phyloP scores from a whole-genome alignment of 2,797 vertebrate genomes.

The Diplodus sargus region DNA sequence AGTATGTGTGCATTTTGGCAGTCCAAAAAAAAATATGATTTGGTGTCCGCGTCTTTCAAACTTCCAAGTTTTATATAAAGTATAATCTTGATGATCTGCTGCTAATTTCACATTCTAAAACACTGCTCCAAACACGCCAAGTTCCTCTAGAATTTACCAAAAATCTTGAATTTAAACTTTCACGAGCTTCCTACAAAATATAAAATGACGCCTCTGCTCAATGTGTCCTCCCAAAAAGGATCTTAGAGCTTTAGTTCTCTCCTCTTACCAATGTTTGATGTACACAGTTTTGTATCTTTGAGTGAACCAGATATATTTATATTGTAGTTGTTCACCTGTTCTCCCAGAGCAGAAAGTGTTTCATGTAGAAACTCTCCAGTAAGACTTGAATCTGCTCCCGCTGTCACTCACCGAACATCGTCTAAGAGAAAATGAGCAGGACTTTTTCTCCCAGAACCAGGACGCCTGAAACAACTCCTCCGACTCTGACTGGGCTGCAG shows the following conservation, averaged over 20 bases:
- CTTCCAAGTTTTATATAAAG: neutral
- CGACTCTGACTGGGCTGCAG: neutral
- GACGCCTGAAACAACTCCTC: neutral
- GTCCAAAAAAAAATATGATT: too few species aligned
- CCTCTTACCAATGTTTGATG: neutral
- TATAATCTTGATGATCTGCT: neutral
- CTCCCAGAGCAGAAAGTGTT: neutral
- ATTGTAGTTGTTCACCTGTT: neutral
- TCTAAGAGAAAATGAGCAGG: neutral
- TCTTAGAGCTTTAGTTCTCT: neutral
- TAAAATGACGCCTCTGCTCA: neutral
- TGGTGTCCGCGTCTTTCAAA: too few species aligned
- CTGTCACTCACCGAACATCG: neutral
- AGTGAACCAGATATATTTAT: neutral
- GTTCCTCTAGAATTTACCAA: too few species aligned
- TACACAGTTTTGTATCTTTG: too few species aligned
- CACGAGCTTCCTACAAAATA: neutral
- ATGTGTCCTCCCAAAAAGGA: neutral
- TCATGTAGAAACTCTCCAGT: neutral
- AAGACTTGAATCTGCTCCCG: neutral
- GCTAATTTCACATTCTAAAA: too few species aligned
- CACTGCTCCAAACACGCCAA: too few species aligned
- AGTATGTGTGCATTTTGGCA: too few species aligned
- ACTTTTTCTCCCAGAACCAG: neutral
- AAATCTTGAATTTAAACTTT: neutral